Percentiles rank a stretch among this genome's conserved stretches.
Evolutionary conservation across 1,140 invertebrate genomes (phyloP).

Genomic region (Contarinia nasturtii): DNA sequence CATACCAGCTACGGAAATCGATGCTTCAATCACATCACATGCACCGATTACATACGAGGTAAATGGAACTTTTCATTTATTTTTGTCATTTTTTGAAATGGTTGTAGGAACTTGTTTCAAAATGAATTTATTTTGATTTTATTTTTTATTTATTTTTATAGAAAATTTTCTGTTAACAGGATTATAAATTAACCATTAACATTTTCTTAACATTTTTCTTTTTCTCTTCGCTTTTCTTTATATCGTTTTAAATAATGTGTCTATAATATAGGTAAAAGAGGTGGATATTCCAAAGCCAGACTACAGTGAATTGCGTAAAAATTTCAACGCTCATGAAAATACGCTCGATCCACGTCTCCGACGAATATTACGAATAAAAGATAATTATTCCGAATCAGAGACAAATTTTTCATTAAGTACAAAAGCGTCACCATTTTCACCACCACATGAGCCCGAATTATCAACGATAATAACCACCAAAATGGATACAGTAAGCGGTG

Average conservation of each 20-base stretch:
- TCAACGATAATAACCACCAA: slow-evolving; percentile 15
- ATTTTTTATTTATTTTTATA: neutral
- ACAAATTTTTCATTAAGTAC: slow-evolving; percentile 11
- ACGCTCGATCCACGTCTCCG: slow-evolving; percentile 47
- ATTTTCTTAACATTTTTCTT: neutral
- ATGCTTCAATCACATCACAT: slow-evolving; percentile 59
- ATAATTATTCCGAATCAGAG: slow-evolving; percentile 31
- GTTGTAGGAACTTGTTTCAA: neutral
- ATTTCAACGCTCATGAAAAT: slow-evolving; percentile 47
- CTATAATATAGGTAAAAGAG: slow-evolving; percentile 17
- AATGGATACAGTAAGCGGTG: slow-evolving; percentile 6
- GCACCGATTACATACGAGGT: slow-evolving; percentile 49
- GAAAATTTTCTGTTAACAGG: neutral
- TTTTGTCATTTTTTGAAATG: too few relatives aligned
- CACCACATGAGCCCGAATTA: slow-evolving; percentile 32
- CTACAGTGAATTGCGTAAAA: slow-evolving; percentile 51
- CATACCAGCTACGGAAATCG: slow-evolving; percentile 64
- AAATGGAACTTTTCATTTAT: slow-evolving; percentile 1
- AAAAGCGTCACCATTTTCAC: slow-evolving; percentile 24
- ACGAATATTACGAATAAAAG: slow-evolving; percentile 41
- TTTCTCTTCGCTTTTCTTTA: neutral
- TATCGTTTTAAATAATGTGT: neutral
- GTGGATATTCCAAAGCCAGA: slow-evolving; percentile 52
- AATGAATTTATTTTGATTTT: neutral
- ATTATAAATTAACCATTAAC: too few relatives aligned